Evolutionary conservation across 2,113 vertebrate genomes (phyloP), one percentile per base, ranked within the genome.

Genomic region (Charina bottae): DNA sequence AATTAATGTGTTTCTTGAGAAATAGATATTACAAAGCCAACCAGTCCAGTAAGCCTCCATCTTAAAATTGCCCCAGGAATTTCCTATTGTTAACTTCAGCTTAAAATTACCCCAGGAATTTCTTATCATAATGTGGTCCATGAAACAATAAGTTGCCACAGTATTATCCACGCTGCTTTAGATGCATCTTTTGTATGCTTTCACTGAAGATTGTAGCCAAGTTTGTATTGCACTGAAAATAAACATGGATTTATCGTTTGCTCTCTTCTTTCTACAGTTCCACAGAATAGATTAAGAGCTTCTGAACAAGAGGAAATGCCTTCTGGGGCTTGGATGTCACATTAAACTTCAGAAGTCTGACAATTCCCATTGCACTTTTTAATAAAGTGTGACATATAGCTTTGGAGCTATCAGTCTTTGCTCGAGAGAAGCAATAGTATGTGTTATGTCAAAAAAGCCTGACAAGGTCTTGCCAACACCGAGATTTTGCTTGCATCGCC

Each of bases 381-480:
- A 95, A 96, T 94, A 94, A 97, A 93, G 88, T 11, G 24, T 93
- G 89, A 86, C 93, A 88, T 85, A 4, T 6, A 93, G 94, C 93
- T 94, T 85, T 87, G 90, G 89, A 19, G 0, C 89, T 83, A 95
- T 94, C 93, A 96, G 92, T 88, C 84, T 94, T 92, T 90, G 83
- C 88, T 89, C 94, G 92, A 49, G 88, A 95, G 95, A 93, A 93
- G 58, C 78, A 37, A 42, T 37, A 60, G 9, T 3, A 37, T 83
- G n/a, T 92, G 86, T 54, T 92, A n/a, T 86, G 88, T 93, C 93
- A 93, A 85, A 83, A 91, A 58, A 92, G 87, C 89, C 95, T 59
- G 78, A 94, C 89, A 78, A 86, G 68, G 62, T 89, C 59, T 83
- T 53, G 58, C 49, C 84, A 72, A 83, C 88, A 55, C 78, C 92